A percentile compares a stretch with the other conserved stretches of the same genome.
Evolutionary conservation across 2,888 invertebrate species (phyloP).

Genomic region (Helobdella robusta): DNA sequence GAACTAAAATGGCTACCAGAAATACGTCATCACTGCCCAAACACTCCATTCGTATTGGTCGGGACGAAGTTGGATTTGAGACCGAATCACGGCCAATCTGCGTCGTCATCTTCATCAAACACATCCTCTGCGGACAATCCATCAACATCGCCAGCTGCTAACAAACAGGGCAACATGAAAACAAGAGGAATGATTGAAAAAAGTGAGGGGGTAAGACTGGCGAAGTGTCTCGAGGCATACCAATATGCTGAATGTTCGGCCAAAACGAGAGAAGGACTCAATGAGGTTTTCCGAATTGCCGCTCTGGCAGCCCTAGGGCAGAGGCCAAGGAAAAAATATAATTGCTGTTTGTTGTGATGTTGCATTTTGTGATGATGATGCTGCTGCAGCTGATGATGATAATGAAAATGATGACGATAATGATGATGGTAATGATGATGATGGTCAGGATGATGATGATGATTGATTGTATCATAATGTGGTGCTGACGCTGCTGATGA

Average conservation of each 20-base stretch:
- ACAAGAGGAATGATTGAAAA: no score
- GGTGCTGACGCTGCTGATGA: neutral
- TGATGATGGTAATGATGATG: neutral
- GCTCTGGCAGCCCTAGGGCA: slow-evolving; percentile 31
- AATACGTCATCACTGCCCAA: slow-evolving; percentile 29
- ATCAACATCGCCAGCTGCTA: no score
- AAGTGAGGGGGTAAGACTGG: slow-evolving; percentile 20
- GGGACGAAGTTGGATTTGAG: slow-evolving; percentile 34
- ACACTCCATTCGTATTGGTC: slow-evolving; percentile 30
- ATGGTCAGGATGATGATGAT: neutral
- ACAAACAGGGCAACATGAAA: no score
- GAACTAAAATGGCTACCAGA: slow-evolving; percentile 31
- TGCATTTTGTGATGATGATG: neutral
- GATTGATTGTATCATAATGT: no score
- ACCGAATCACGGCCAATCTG: neutral
- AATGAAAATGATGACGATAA: neutral
- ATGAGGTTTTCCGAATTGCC: slow-evolving; percentile 33
- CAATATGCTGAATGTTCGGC: slow-evolving; percentile 34
- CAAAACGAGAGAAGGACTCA: slow-evolving; percentile 32
- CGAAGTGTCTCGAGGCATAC: slow-evolving; percentile 28
- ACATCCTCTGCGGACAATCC: no score
- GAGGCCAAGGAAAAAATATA: slow-evolving; percentile 34
- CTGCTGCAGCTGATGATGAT: neutral
- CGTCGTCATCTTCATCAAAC: neutral
- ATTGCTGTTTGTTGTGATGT: slow-evolving; percentile 48